These are phyloP conservation scores for Ovis canadensis DNA, from an alignment of 2,113 vertebrate species.

Conservation along the genomic window DNA sequence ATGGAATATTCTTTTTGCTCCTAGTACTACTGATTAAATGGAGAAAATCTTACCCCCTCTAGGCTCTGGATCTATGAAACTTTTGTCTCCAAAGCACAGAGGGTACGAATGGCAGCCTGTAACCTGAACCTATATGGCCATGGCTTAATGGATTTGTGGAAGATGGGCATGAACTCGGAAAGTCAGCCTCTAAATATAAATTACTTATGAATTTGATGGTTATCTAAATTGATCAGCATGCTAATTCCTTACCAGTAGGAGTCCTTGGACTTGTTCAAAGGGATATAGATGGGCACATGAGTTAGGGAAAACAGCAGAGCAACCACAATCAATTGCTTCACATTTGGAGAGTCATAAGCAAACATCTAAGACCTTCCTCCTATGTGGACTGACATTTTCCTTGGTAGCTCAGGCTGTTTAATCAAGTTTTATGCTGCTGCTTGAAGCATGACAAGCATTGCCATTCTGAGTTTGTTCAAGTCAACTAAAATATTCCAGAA, in stretches of 20 bases:
- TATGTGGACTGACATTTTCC: slow-evolving; percentile 5
- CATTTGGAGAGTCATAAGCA: neutral
- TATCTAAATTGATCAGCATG: slow-evolving; percentile 23
- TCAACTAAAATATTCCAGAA: slow-evolving; percentile 9
- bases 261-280: neutral
- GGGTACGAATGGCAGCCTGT: neutral
- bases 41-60: neutral
- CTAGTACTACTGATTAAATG: neutral
- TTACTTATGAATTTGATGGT: slow-evolving; percentile 28
- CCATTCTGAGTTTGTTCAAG: neutral
- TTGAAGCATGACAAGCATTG: neutral
- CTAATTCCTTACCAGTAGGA: neutral
- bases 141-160: slow-evolving; percentile 32
- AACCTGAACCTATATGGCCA: neutral
- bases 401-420: slow-evolving; percentile 37
- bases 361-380: neutral
- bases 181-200: slow-evolving; percentile 28
- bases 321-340: neutral
- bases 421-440: neutral
- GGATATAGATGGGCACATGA: neutral
- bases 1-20: neutral
- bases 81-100: neutral
- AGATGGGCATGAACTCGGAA: neutral
- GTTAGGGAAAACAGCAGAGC: neutral
- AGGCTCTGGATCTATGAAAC: neutral